Evolutionary conservation across 35 echinoderm and acorn worm genomes (phyloP), one percentile per base, ranked within the genome.

Genomic region (Hemicentrotus pulcherrimus): DNA sequence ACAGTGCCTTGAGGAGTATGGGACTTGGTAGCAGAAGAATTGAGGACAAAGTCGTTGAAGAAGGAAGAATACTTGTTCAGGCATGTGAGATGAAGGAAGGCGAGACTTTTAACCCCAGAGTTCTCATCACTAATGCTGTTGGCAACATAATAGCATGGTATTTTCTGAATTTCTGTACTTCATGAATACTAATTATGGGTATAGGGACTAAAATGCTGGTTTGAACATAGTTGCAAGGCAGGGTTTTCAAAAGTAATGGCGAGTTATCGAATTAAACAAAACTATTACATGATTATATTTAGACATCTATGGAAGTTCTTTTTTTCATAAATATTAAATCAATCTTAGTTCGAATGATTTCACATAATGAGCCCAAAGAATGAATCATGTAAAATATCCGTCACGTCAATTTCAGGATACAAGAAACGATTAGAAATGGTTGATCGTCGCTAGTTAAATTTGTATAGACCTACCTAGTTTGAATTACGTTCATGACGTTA

Each of bases 11-110:
- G 13, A 85, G 96, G 33, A 96, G 35, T 33, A 70, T 96, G 31
- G 96, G 96, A 48, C 55, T 96, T 48, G 96, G 96, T 9, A 91
- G 95, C 30, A 94, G 30, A 7, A 96, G 94, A 48, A 94, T 96
- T 11, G 94, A 94, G 35, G 46, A 47, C 55, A 31, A 60, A 52
- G 91, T 96, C 47, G 61, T 91, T 30, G 96, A 96, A 22, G 96
- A 96, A 92, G 94, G 32, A 35, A 46, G 87, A 9, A 46, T 94
- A 11, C 31, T 95, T 2, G 78, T 61, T 18, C 32, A 95, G 28
- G 45, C 32, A 28, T 95, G 41, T 30, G 94, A 95, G 31, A 9
- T 46, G 24, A 31, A 95, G 61, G 48, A 86, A 15, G 85, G 47
- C 47, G 89, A 46, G 32, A 86, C 96, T 5, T 95, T 61, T 9